phyloP scores from a whole-genome alignment of 2,888 invertebrate genomes.

The Sarcophaga variegata region DNA sequence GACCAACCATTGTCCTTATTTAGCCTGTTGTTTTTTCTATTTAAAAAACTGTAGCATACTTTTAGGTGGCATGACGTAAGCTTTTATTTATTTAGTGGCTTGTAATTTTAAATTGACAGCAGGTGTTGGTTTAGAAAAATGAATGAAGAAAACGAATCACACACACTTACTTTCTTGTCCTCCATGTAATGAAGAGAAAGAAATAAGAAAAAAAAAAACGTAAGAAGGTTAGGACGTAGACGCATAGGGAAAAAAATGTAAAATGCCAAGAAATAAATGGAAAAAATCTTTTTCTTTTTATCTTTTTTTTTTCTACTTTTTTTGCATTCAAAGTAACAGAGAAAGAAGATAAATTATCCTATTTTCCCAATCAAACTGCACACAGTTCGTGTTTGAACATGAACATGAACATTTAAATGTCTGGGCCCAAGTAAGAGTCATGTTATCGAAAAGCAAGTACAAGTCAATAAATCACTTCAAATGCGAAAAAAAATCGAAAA shows the following conservation, averaged over 20 bases:
- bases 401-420: background rate
- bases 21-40: background rate
- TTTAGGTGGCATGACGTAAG: slow-evolving; percentile 64
- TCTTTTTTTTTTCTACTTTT: slow-evolving; percentile 14
- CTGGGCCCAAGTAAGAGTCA: slow-evolving; percentile 4
- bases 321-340: slow-evolving; percentile 41
- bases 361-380: slow-evolving; percentile 4
- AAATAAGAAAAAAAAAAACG: background rate
- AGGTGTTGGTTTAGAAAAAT: slow-evolving; percentile 56
- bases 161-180: background rate
- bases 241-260: no score
- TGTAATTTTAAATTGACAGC: slow-evolving; percentile 68
- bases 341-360: slow-evolving; percentile 58
- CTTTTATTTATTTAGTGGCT: slow-evolving; percentile 67
- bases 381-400: background rate
- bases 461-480: slow-evolving; percentile 59
- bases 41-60: slow-evolving; percentile 50
- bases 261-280: slow-evolving; percentile 7
- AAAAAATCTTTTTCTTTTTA: slow-evolving; percentile 12
- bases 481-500: background rate
- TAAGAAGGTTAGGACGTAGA: no score
- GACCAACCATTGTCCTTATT: background rate
- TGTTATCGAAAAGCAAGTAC: background rate
- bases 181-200: background rate
- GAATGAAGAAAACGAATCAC: slow-evolving; percentile 5